phyloP scores from a whole-genome alignment of 1,140 invertebrate genomes.

The Diachasmimorpha longicaudata region DNA sequence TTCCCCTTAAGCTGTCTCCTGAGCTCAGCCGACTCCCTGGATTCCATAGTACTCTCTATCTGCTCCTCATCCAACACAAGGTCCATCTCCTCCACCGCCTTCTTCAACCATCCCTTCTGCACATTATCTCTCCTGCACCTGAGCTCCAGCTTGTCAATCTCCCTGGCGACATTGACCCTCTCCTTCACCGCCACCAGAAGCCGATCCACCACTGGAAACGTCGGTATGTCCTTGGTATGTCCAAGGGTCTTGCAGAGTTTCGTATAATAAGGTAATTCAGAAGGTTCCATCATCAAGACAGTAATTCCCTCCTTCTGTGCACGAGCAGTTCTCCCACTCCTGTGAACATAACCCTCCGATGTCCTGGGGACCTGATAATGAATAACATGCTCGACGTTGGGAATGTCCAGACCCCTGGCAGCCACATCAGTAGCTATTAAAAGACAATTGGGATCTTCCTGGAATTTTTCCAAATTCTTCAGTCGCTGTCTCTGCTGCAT shows the following conservation, averaged over 20 bases:
- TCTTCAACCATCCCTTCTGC: slow-evolving; percentile 82
- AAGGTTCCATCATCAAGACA: slow-evolving; percentile 89
- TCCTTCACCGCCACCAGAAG: slow-evolving; percentile 72
- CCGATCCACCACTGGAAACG: slow-evolving; percentile 80
- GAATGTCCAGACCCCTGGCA: slow-evolving; percentile 95
- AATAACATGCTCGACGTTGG: slow-evolving; percentile 91
- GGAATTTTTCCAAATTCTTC: slow-evolving; percentile 94
- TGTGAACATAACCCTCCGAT: slow-evolving; percentile 94
- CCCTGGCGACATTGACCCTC: slow-evolving; percentile 76
- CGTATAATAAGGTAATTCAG: slow-evolving; percentile 80
- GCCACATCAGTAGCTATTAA: slow-evolving; percentile 98
- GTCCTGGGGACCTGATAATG: slow-evolving; percentile 98
- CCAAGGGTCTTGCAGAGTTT: slow-evolving; percentile 84
- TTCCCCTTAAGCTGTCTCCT: slow-evolving; percentile 62
- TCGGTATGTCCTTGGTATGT: slow-evolving; percentile 80
- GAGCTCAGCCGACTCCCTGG: slow-evolving; percentile 48
- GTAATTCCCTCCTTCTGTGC: slow-evolving; percentile 88
- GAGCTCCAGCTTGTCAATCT: slow-evolving; percentile 80
- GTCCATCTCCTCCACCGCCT: slow-evolving; percentile 85
- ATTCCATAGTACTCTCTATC: slow-evolving; percentile 55
- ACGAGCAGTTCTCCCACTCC: slow-evolving; percentile 94
- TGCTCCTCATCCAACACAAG: slow-evolving; percentile 81
- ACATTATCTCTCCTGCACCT: slow-evolving; percentile 70
- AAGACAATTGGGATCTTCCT: slow-evolving; percentile 74
- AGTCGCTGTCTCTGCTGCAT: slow-evolving; percentile 95